Evolutionary conservation across 2,888 invertebrate genomes (phyloP), one percentile per base, ranked within the genome.

Genomic region (Flexamia atlantica): DNA sequence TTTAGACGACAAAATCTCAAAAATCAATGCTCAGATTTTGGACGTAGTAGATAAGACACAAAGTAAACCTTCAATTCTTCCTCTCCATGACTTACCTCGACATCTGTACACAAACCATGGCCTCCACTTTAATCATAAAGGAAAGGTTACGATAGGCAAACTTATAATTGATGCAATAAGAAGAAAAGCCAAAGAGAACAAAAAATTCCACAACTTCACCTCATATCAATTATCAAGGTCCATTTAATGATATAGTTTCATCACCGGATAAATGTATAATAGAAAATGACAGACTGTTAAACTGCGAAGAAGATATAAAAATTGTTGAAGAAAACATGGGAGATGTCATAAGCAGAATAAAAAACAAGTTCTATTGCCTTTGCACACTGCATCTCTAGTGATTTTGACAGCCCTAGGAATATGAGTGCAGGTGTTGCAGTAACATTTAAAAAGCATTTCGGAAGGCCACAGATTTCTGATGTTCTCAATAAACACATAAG

Each of bases 311-410:
- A 23, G 53, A 10, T 9, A 20, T 53, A 7, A 23, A 53, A 53
- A 53, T 53, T 20, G 20, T 53, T 5, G 68, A 68, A 68, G 32
- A 32, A 9, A 30, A 68, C 30, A 68, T 68, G 68, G 5, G 4
- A 68, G 68, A 68, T 17, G 32, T 32, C 7, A 68, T 68, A 30
- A 5, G 30, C 17, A 2, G n/a, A 30, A 2, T 68, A 17, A 68
- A 32, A 32, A 17, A 7, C 68, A 32, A 32, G 14, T 2, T 32
- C 28, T 30, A 32, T 68, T 17, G 68, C 68, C 14, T 68, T 68
- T 30, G 68, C 68, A 30, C 68, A 68, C 68, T 30, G 30, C 17
- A 68, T 68, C 32, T 68, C 68, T 7, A 68, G 68, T 68, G 68
- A 68, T n/a, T 5, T 68, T 68, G 68, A 68, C 4, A 2, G 14